Percentiles rank a stretch among this genome's conserved stretches.
These are phyloP conservation scores for Callyntrura guangdongensis DNA, from an alignment of 2,888 invertebrate genomes.

Conservation along the genomic window DNA sequence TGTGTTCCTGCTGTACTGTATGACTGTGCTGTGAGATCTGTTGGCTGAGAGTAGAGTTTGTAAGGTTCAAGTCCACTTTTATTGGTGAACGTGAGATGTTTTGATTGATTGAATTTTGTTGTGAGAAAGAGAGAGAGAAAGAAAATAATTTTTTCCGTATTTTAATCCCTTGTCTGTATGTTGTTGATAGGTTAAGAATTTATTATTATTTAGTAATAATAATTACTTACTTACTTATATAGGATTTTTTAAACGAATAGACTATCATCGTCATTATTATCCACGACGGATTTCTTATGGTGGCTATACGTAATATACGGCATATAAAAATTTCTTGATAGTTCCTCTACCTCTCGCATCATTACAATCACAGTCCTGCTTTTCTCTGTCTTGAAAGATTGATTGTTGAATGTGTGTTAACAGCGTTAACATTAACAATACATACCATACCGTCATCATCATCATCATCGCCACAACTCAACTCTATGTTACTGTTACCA, in stretches of 20 bases:
- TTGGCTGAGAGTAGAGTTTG: conserved; percentile 69
- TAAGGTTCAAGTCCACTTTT: conserved; percentile 78
- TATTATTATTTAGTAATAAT: conserved; percentile 1
- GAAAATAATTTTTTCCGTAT: conserved; percentile 73
- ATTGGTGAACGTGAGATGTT: conserved; percentile 81
- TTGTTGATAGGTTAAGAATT: conserved; percentile 16
- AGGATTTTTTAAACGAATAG: conserved; percentile 4
- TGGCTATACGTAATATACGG: conserved; percentile 8
- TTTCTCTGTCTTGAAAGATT: not conserved
- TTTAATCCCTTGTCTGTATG: conserved; percentile 68
- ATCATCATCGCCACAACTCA: not conserved
- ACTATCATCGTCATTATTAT: conserved; percentile 10
- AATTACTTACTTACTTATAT: not conserved
- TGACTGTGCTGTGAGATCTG: conserved; percentile 58
- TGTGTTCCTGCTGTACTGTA: conserved; percentile 45
- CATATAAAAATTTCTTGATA: conserved; percentile 19
- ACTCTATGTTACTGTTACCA: conserved; percentile 10
- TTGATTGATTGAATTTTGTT: conserved; percentile 82
- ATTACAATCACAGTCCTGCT: not conserved
- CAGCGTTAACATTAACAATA: conserved; percentile 22
- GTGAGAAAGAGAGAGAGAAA: conserved; percentile 78
- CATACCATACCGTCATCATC: not conserved
- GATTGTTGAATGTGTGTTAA: conserved; percentile 45
- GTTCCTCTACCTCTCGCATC: conserved; percentile 28
- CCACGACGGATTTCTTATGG: conserved; percentile 23